phyloP scores from a whole-genome alignment of 2,888 invertebrate species.

The Ptycholaimellus sp. region DNA sequence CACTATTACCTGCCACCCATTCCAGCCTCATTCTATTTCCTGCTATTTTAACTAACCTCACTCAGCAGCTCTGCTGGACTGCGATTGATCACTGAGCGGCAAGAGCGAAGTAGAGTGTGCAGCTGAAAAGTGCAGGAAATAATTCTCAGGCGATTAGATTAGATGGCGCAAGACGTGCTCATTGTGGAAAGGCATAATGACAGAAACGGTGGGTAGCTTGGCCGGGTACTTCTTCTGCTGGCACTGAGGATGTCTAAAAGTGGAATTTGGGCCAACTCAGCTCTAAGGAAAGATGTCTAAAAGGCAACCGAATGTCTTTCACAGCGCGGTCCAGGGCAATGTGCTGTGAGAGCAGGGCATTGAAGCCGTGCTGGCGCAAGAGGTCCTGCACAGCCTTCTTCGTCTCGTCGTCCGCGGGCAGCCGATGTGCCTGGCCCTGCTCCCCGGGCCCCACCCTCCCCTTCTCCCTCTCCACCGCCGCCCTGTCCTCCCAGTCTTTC shows the following conservation, averaged over 20 bases:
- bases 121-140: background rate
- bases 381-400: slow-evolving; percentile 38
- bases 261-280: background rate
- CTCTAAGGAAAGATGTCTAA: slow-evolving; percentile 16
- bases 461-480: slow-evolving; percentile 43
- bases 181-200: slow-evolving; percentile 74
- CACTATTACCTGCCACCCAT: too few species aligned
- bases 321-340: slow-evolving; percentile 57
- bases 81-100: slow-evolving; percentile 53
- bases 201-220: slow-evolving; percentile 52
- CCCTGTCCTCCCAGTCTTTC: slow-evolving; percentile 55
- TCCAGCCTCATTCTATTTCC: too few species aligned
- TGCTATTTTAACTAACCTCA: too few species aligned
- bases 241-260: slow-evolving; percentile 31
- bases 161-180: slow-evolving; percentile 65
- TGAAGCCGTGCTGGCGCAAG: slow-evolving; percentile 55
- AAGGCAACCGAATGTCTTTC: slow-evolving; percentile 33
- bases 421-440: background rate
- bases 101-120: slow-evolving; percentile 46
- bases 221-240: slow-evolving; percentile 42
- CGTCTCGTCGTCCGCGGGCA: slow-evolving; percentile 12
- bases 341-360: slow-evolving; percentile 59
- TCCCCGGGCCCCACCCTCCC: slow-evolving; percentile 33
- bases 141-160: too few species aligned
- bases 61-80: slow-evolving; percentile 52